These are phyloP conservation scores for Tupiocoris notatus DNA, from an alignment of 2,888 invertebrate species.

Conservation along the genomic window DNA sequence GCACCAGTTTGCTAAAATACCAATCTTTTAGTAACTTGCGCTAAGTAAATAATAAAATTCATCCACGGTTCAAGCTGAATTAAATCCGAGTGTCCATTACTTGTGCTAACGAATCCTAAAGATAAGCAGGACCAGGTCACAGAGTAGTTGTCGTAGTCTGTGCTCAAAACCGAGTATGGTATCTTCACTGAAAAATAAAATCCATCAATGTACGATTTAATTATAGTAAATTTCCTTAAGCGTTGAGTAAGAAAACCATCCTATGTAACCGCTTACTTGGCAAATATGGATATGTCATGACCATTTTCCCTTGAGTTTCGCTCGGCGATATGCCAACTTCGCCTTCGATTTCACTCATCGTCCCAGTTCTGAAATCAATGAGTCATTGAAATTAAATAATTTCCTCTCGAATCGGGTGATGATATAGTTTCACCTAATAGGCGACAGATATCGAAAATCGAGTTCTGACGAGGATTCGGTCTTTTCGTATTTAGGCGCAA, in stretches of 20 bases:
- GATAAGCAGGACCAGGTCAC: constrained; percentile 65
- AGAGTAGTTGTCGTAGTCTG: constrained; percentile 63
- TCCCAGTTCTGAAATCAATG: constrained; percentile 60
- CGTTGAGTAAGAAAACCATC: background rate
- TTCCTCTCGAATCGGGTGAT: too few species aligned
- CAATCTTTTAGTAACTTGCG: too few species aligned
- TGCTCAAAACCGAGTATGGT: constrained; percentile 65
- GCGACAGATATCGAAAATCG: too few species aligned
- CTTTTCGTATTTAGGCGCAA: too few species aligned
- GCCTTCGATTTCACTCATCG: constrained; percentile 61
- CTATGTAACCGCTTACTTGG: constrained; percentile 60
- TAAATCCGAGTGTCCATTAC: constrained; percentile 54
- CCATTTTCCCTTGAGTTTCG: constrained; percentile 61
- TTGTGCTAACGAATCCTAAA: constrained; percentile 53
- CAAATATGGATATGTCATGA: constrained; percentile 63
- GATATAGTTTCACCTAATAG: too few species aligned
- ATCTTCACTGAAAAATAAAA: constrained; percentile 55
- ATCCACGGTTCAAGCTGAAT: background rate
- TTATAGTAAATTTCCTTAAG: background rate
- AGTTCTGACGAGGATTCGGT: too few species aligned
- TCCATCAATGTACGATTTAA: background rate
- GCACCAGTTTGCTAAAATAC: too few species aligned
- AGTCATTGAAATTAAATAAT: too few species aligned
- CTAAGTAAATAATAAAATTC: background rate
- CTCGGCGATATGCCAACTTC: constrained; percentile 48